phyloP scores from a whole-genome alignment of 1,140 invertebrate genomes.

The Drosophila saltans region DNA sequence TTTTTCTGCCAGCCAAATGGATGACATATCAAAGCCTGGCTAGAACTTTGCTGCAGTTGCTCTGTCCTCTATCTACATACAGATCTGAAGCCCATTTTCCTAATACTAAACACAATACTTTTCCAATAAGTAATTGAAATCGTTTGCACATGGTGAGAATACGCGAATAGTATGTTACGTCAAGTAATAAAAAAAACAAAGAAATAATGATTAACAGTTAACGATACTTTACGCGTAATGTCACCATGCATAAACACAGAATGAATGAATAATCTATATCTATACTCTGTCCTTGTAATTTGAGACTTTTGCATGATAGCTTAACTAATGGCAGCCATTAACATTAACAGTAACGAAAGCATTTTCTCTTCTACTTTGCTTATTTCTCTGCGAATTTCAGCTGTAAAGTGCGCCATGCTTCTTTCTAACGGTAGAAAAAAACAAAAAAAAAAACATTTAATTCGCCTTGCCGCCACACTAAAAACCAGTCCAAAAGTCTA shows the following conservation, averaged over 20 bases:
- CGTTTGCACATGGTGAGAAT: conserved; percentile 13
- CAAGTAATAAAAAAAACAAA: no score
- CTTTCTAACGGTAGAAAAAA: neutral
- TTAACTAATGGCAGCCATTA: conserved; percentile 21
- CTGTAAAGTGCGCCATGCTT: conserved; percentile 64
- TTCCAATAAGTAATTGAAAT: neutral
- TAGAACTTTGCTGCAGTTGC: conserved; percentile 51
- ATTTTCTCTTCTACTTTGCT: conserved; percentile 45
- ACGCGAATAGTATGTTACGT: neutral
- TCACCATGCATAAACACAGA: conserved; percentile 11
- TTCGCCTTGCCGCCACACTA: conserved; percentile 10
- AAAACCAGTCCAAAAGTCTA: conserved; percentile 22
- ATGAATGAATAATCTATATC: neutral
- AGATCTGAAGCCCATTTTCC: conserved; percentile 3
- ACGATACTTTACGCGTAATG: no score
- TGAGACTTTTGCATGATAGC: conserved; percentile 9
- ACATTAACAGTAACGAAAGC: conserved; percentile 42
- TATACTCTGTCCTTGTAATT: conserved; percentile 4
- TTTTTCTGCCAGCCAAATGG: conserved; percentile 39
- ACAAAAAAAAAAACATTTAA: conserved; percentile 11
- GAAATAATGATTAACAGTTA: no score
- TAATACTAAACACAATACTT: conserved; percentile 10
- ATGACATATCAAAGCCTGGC: conserved; percentile 29
- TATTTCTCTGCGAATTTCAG: conserved; percentile 64
- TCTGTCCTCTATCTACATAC: conserved; percentile 18